Conservation (phyloP, 2,888 invertebrate genomes). For the Pristionchus arcanus region DNA sequence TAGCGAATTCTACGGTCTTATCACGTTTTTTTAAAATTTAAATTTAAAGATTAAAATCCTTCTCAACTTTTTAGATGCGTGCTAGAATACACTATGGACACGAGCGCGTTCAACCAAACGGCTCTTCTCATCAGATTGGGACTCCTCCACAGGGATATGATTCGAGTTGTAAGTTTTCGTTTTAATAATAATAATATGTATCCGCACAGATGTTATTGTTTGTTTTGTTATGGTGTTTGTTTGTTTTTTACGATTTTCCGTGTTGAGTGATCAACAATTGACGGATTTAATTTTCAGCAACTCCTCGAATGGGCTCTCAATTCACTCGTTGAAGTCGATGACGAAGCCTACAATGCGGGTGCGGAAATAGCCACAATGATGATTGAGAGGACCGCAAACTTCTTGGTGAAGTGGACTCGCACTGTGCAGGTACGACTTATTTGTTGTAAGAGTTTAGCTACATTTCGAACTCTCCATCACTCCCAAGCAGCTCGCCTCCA, state of each 20-base stretch:
- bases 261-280: too few species aligned
- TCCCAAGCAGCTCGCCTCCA: too few species aligned
- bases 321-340: neutral
- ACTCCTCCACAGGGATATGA: neutral
- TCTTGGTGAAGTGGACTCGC: neutral
- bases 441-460: too few species aligned
- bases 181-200: too few species aligned
- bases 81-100: neutral
- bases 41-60: too few species aligned
- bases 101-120: neutral
- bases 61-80: neutral
- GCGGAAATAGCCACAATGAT: neutral
- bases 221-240: too few species aligned
- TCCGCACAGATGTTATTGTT: too few species aligned
- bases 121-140: neutral
- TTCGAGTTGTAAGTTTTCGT: neutral
- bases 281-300: neutral
- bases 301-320: neutral
- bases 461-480: too few species aligned
- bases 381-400: neutral
- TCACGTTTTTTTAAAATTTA: too few species aligned
- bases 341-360: neutral
- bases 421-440: neutral
- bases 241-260: too few species aligned
- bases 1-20: too few species aligned